Percentiles rank a stretch among this genome's conserved stretches.
phyloP scores from a whole-genome alignment of 2,888 invertebrate genomes.

The Choristoneura rosaceana region DNA sequence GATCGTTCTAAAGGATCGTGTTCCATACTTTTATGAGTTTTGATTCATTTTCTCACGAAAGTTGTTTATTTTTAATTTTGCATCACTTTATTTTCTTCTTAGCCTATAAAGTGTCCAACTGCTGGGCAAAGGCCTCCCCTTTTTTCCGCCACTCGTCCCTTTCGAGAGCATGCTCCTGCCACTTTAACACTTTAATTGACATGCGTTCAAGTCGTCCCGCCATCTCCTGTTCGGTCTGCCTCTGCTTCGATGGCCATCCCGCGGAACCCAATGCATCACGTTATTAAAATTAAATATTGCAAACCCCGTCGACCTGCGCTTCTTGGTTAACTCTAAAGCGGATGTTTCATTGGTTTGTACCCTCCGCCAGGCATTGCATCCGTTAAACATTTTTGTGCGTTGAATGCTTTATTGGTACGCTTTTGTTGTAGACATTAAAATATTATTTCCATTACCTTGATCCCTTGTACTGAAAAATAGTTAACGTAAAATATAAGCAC shows the following conservation, averaged over 20 bases:
- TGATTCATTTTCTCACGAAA: constrained; percentile 32
- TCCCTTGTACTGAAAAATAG: background rate
- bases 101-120: too few species aligned
- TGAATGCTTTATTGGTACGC: constrained; percentile 72
- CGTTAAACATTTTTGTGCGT: constrained; percentile 59
- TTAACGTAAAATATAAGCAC: constrained; percentile 15
- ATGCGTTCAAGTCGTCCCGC: too few species aligned
- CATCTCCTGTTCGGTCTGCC: too few species aligned
- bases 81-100: constrained; percentile 47
- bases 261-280: constrained; percentile 57
- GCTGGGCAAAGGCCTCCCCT: too few species aligned
- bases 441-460: constrained; percentile 20
- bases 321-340: constrained; percentile 86
- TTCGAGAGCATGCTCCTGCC: too few species aligned
- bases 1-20: constrained; percentile 34
- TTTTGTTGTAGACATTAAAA: constrained; percentile 73
- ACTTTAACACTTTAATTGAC: too few species aligned
- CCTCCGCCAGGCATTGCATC: constrained; percentile 74
- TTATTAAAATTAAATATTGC: constrained; percentile 55
- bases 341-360: constrained; percentile 79
- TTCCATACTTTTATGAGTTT: constrained; percentile 36
- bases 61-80: constrained; percentile 60
- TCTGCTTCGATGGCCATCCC: too few species aligned
- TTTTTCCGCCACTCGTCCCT: too few species aligned
- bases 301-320: constrained; percentile 75